A percentile compares a stretch with the other conserved stretches of the same genome.
These are phyloP conservation scores for Apamea anceps DNA, from an alignment of 2,888 invertebrate genomes.

Conservation along the genomic window DNA sequence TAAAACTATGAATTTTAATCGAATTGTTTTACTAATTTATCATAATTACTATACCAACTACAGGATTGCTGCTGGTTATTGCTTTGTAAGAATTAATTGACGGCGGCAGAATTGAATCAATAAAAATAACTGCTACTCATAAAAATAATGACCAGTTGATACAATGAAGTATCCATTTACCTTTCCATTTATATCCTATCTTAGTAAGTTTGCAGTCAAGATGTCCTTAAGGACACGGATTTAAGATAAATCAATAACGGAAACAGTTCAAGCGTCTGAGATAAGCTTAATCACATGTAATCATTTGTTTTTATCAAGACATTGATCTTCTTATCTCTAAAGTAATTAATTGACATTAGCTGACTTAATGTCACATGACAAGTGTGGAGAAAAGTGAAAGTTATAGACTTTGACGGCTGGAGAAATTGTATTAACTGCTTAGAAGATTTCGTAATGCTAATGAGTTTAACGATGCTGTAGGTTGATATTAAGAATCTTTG, in stretches of 20 bases:
- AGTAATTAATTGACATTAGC: slow-evolving; percentile 45
- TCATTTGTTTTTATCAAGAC: slow-evolving; percentile 43
- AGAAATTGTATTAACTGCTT: slow-evolving; percentile 33
- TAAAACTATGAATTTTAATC: slow-evolving; percentile 14
- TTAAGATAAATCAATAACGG: slow-evolving; percentile 36
- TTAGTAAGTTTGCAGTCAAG: not conserved
- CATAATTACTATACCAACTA: not conserved
- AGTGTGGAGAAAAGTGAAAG: slow-evolving; percentile 57
- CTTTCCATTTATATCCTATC: not conserved
- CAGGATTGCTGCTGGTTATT: not conserved
- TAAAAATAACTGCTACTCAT: not conserved
- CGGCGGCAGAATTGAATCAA: not conserved
- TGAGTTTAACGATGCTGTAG: not conserved
- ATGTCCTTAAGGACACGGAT: slow-evolving; percentile 13
- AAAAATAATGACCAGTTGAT: not conserved
- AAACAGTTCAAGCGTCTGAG: slow-evolving; percentile 27
- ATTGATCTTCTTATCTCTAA: slow-evolving; percentile 43
- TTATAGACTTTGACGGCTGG: slow-evolving; percentile 17
- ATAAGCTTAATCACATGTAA: slow-evolving; percentile 31
- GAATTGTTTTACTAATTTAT: not conserved
- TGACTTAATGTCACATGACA: slow-evolving; percentile 26
- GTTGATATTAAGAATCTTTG: not conserved
- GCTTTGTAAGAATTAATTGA: not conserved
- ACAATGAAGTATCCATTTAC: no score
- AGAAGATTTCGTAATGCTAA: slow-evolving; percentile 20